A percentile compares a stretch with the other conserved stretches of the same genome.
phyloP scores from a whole-genome alignment of 1,140 invertebrate genomes.

The Euura lappo region DNA sequence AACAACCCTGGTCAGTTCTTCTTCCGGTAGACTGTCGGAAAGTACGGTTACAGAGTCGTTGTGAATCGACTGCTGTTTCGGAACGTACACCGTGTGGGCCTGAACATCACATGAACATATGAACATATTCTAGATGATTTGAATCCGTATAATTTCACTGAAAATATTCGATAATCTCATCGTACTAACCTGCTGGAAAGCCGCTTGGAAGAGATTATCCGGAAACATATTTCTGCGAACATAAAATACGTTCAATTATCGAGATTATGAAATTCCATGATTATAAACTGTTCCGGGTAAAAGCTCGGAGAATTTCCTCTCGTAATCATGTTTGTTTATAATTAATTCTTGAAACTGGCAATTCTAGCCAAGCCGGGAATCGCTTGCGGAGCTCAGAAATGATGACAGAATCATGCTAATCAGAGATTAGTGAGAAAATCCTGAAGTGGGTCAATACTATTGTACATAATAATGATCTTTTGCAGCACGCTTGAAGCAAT shows the following conservation, averaged over 20 bases:
- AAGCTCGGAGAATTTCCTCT: too few species aligned
- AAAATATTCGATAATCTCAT: background rate
- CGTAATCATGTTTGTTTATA: too few species aligned
- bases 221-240: conserved; percentile 83
- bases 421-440: too few species aligned
- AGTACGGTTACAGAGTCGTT: conserved; percentile 54
- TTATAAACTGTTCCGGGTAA: background rate
- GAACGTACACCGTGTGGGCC: conserved; percentile 75
- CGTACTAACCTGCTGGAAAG: conserved; percentile 75
- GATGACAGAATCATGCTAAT: too few species aligned
- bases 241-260: conserved; percentile 33
- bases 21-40: conserved; percentile 45
- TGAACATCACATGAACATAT: conserved; percentile 39
- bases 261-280: conserved; percentile 12
- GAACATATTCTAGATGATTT: too few species aligned
- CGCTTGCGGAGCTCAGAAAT: too few species aligned
- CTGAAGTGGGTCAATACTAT: too few species aligned
- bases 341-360: too few species aligned
- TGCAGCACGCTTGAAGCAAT: too few species aligned
- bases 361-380: too few species aligned
- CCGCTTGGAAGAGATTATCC: conserved; percentile 87
- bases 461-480: too few species aligned
- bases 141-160: conserved; percentile 9
- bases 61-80: conserved; percentile 49
- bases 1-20: conserved; percentile 59